These are phyloP conservation scores for Anoplolepis gracilipes DNA, from an alignment of 1,140 invertebrate species.

Conservation along the genomic window DNA sequence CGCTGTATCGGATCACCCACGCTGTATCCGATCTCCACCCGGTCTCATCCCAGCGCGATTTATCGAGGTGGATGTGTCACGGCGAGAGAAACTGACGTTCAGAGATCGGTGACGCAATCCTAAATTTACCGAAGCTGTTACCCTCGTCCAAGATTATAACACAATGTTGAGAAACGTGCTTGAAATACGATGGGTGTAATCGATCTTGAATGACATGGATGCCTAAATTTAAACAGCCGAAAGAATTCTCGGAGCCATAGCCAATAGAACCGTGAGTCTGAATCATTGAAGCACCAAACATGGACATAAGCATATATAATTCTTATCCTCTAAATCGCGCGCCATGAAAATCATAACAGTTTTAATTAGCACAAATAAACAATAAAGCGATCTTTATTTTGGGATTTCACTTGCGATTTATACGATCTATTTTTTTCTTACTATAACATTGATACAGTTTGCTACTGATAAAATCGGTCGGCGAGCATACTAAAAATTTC, in stretches of 20 bases:
- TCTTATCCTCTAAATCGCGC: not conserved
- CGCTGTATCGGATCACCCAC: slow-evolving; percentile 43
- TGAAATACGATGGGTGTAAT: not conserved
- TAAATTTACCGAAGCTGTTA: slow-evolving; percentile 52
- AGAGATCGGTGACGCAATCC: slow-evolving; percentile 25
- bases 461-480: not conserved
- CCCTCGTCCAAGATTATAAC: slow-evolving; percentile 23
- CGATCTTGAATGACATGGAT: not conserved
- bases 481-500: slow-evolving; percentile 42
- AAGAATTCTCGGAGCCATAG: not conserved
- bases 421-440: slow-evolving; percentile 30
- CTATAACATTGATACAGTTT: slow-evolving; percentile 16
- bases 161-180: slow-evolving; percentile 43
- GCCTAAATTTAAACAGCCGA: slow-evolving; percentile 8
- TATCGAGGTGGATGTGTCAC: slow-evolving; percentile 48
- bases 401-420: not conserved
- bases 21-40: slow-evolving; percentile 30
- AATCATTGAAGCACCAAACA: not conserved
- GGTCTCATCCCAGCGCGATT: slow-evolving; percentile 39
- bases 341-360: not conserved
- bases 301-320: too few relatives aligned
- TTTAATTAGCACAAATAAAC: not conserved
- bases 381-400: not conserved
- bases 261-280: not conserved
- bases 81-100: slow-evolving; percentile 7